A percentile compares a stretch with the other conserved stretches of the same genome.
These are phyloP conservation scores for Ommatoiulus sabulosus DNA, from an alignment of 2,888 invertebrate genomes.

Conservation along the genomic window DNA sequence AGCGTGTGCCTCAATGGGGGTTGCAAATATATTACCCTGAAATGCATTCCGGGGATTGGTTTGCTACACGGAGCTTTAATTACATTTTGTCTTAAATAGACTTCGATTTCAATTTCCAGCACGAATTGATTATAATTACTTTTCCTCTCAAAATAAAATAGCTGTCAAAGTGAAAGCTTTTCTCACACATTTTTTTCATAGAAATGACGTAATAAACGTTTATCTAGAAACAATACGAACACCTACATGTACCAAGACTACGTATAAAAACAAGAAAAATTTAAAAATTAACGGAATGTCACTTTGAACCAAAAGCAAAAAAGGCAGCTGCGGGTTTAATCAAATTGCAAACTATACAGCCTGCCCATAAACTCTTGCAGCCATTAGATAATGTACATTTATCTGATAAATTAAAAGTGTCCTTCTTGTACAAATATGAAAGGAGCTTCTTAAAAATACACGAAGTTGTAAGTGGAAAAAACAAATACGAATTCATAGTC, in stretches of 20 bases:
- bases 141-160: background rate
- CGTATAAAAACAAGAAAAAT: too few relatives aligned
- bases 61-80: background rate
- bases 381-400: too few relatives aligned
- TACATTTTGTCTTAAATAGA: slow-evolving; percentile 1
- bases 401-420: too few relatives aligned
- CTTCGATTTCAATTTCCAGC: background rate
- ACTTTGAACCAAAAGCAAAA: background rate
- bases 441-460: too few relatives aligned
- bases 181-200: background rate
- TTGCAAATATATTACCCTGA: background rate
- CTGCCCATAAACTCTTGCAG: too few relatives aligned
- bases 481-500: too few relatives aligned
- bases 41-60: background rate
- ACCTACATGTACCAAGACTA: too few relatives aligned
- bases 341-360: too few relatives aligned
- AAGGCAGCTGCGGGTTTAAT: too few relatives aligned
- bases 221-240: too few relatives aligned
- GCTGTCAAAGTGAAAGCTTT: background rate
- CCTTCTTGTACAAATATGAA: too few relatives aligned
- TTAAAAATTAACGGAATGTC: background rate
- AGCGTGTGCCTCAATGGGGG: background rate
- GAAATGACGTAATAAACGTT: background rate
- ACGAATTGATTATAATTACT: background rate
- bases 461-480: too few relatives aligned